Evolutionary conservation across 2,113 vertebrate genomes (phyloP).

Genomic region (Turdus rufiventris): DNA sequence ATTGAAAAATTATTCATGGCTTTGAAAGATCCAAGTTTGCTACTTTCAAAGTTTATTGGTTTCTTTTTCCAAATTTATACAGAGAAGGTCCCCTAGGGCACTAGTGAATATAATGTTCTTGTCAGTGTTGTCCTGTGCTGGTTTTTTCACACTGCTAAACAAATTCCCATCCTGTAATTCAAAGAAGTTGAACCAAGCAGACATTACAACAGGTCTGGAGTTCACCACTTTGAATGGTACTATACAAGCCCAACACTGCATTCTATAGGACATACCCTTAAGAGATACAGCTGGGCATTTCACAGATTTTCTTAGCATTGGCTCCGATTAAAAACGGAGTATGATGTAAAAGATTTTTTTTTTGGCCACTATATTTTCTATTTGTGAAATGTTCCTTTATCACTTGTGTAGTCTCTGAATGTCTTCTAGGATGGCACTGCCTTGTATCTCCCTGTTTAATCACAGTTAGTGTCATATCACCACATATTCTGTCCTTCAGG

Average conservation of each 20-base stretch:
- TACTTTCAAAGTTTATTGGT: neutral
- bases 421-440: neutral
- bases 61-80: neutral
- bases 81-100: neutral
- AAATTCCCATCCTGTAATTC: neutral
- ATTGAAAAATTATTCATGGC: neutral
- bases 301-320: neutral
- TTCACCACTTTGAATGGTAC: neutral
- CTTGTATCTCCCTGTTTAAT: neutral
- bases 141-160: neutral
- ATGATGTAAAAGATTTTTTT: neutral
- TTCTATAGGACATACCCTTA: neutral
- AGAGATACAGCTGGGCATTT: neutral
- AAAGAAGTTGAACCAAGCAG: fast-evolving
- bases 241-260: neutral
- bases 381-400: neutral
- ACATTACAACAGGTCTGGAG: neutral
- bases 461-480: neutral
- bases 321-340: neutral
- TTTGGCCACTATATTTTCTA: neutral
- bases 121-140: neutral
- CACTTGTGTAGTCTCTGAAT: neutral
- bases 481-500: neutral
- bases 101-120: neutral
- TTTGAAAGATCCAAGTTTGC: neutral